These are phyloP conservation scores for Poeciliopsis turrubarensis DNA, from an alignment of 2,113 vertebrate genomes.

Conservation along the genomic window DNA sequence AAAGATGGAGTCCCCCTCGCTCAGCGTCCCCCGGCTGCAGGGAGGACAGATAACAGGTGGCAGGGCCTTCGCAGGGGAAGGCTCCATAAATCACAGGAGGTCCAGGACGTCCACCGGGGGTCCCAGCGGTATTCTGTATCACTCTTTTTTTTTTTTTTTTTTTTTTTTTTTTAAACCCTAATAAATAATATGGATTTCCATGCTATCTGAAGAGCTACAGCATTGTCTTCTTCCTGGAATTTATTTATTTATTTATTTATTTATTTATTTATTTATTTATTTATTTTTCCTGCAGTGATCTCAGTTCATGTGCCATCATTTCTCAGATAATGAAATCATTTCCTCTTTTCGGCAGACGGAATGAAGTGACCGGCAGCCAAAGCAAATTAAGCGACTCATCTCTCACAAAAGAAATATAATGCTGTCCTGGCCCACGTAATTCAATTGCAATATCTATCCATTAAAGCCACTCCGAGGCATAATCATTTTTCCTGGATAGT, in stretches of 20 bases:
- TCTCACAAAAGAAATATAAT: constrained; percentile 56
- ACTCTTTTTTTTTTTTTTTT: constrained; percentile 43
- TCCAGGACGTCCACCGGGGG: constrained; percentile 49
- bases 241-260: constrained; percentile 6
- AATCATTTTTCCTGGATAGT: constrained; percentile 31
- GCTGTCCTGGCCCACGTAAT: constrained; percentile 41
- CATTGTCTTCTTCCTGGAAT: constrained; percentile 43
- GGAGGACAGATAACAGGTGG: constrained; percentile 60
- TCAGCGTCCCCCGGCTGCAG: constrained; percentile 15
- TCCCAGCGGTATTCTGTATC: constrained; percentile 58
- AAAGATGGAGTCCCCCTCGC: constrained; percentile 50
- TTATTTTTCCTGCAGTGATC: constrained; percentile 54
- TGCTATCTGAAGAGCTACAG: constrained; percentile 34
- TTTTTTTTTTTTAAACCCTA: constrained; percentile 20
- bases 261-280: too few relatives aligned
- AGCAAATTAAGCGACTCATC: constrained; percentile 58
- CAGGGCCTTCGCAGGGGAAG: constrained; percentile 61
- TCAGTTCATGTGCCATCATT: constrained; percentile 57
- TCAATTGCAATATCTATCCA: constrained; percentile 54
- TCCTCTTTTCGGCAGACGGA: constrained; percentile 41
- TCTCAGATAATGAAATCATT: constrained; percentile 56
- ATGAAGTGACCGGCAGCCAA: constrained; percentile 62
- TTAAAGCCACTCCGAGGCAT: constrained; percentile 29
- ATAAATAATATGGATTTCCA: constrained; percentile 57
- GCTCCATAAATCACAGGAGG: constrained; percentile 68